Base-by-base conservation (phyloP, 2,888 invertebrate genomes). In the Cheilosia soror region DNA sequence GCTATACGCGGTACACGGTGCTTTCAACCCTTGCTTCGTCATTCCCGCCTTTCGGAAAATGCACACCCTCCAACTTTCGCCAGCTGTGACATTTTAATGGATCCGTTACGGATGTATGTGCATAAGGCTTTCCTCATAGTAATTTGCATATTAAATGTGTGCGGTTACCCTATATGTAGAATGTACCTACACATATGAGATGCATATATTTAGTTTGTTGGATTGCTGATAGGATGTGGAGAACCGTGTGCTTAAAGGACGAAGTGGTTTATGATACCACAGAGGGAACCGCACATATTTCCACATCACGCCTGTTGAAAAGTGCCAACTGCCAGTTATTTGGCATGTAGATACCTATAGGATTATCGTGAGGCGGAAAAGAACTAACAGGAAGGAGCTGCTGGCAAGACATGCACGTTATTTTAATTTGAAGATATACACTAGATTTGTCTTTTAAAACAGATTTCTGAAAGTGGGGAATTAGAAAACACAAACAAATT, bases 31-130 rank as follows among this genome's bases (percentile, higher is more conserved):
- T 20, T 20, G 44, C 40, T 25, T 5, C 31, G n/a, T 33, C 33
- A 7, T 2, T 33, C 6, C 7, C 33, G 15, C 33, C 25, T 20
- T 37, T 33, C 42, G 20, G 4, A 27, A 58, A 71, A 51, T 72
- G 37, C 53, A 47, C 63, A 47, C 11, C 1, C 27, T 69, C 40
- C 55, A 84, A 79, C 79, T 79, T 71, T 62, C 37, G 27, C 75
- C 80, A 84, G 75, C 60, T 80, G 84, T 71, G 60, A 84, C 80
- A 80, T 71, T 76, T 84, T 75, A 84, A 84, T 80, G 80, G 58
- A 79, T 75, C 65, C 75, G 37, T 58, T 71, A 44, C 65, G 71
- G 69, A 76, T 55, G 44, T 77, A 33, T 72, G 44, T 55, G 29
- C 63, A 71, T 71, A 42, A 72, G 71, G 63, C 69, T 55, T 58